Conservation (phyloP, 2,888 invertebrate genomes). For the Ochropleura plecta region DNA sequence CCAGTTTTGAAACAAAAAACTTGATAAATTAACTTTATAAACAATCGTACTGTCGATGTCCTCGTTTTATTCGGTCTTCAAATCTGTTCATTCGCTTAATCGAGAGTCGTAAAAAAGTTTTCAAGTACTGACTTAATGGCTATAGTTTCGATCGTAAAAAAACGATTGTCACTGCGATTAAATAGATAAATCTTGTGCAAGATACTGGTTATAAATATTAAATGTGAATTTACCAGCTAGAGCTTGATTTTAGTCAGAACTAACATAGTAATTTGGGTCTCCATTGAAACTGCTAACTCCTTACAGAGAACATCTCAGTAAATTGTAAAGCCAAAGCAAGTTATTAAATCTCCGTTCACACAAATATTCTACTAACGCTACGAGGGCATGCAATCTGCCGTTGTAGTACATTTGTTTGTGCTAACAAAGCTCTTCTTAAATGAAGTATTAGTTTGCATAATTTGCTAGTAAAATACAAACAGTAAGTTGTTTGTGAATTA, state of each 20-base stretch:
- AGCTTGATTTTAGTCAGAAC: conserved; percentile 36
- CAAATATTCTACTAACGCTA: conserved; percentile 53
- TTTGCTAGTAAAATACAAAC: not conserved
- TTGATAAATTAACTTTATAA: conserved; percentile 66
- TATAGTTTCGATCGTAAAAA: conserved; percentile 68
- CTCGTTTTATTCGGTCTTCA: conserved; percentile 71
- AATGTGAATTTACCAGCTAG: conserved; percentile 7
- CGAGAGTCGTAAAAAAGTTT: conserved; percentile 75
- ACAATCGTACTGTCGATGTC: conserved; percentile 58
- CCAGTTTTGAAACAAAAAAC: conserved; percentile 60
- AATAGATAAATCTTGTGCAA: conserved; percentile 32
- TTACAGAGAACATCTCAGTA: conserved; percentile 32
- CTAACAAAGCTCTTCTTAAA: conserved; percentile 33
- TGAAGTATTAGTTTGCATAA: conserved; percentile 2
- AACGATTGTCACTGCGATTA: conserved; percentile 61
- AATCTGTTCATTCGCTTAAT: conserved; percentile 72
- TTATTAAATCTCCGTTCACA: conserved; percentile 57
- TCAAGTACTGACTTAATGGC: conserved; percentile 68
- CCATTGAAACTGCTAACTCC: conserved; percentile 51
- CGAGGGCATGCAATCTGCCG: conserved; percentile 30
- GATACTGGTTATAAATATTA: conserved; percentile 42
- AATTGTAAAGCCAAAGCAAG: conserved; percentile 51
- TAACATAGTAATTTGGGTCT: conserved; percentile 48
- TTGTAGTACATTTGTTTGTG: conserved; percentile 36
- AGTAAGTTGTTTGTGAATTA: conserved; percentile 2